Evolutionary conservation across 1,140 invertebrate species (phyloP).

Genomic region (Tenebrio molitor): DNA sequence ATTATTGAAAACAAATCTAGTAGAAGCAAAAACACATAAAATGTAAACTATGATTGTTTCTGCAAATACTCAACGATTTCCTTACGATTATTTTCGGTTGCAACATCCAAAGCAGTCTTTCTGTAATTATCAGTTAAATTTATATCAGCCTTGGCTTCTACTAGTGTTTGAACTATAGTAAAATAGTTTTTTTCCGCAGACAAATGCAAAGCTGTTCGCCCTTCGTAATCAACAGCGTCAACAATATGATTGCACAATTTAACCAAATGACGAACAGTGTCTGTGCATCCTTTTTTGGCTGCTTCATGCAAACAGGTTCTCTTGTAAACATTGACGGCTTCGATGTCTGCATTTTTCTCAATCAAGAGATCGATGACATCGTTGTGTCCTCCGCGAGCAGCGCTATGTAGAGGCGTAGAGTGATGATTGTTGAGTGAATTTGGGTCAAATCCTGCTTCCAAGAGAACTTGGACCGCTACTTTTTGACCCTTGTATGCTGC

Average conservation of each 20-base stretch:
- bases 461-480: not conserved
- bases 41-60: too few relatives aligned
- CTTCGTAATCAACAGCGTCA: not conserved
- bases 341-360: not conserved
- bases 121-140: not conserved
- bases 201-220: not conserved
- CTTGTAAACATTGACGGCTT: not conserved
- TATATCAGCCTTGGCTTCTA: not conserved
- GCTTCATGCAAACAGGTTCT: not conserved
- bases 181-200: not conserved
- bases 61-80: not conserved
- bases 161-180: not conserved
- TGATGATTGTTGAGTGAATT: not conserved
- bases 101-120: not conserved
- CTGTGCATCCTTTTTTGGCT: not conserved
- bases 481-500: not conserved
- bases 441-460: not conserved
- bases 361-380: not conserved
- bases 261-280: not conserved
- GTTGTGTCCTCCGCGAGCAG: not conserved
- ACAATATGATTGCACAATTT: not conserved
- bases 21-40: too few relatives aligned
- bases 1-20: too few relatives aligned
- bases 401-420: not conserved
- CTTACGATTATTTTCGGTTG: not conserved